Evolutionary conservation across 2,797 vertebrate genomes (phyloP).

Genomic region (Merluccius polli): DNA sequence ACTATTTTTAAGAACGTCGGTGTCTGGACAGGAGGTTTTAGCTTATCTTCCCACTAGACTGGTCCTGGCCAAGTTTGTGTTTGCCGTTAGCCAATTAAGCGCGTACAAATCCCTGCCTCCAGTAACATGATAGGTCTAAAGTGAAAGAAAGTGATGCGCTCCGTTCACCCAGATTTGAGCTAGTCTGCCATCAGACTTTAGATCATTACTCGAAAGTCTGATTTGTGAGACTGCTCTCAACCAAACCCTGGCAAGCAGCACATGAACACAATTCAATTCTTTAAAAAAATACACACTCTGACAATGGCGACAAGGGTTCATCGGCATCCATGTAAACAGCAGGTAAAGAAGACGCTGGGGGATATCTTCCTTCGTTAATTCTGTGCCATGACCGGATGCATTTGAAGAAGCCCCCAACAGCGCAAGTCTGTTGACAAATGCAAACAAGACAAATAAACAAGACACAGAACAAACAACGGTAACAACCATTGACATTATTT

Average conservation of each 20-base stretch:
- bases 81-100: background rate
- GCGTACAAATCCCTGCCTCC: background rate
- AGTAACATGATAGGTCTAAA: background rate
- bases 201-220: too few relatives aligned
- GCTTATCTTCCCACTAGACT: background rate
- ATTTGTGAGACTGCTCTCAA: too few relatives aligned
- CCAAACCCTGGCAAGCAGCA: too few relatives aligned
- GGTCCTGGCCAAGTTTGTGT: background rate
- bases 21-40: background rate
- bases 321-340: conserved; percentile 25
- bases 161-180: background rate
- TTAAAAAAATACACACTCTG: conserved; percentile 51
- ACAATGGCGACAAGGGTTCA: conserved; percentile 32
- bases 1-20: background rate
- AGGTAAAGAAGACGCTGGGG: conserved; percentile 20
- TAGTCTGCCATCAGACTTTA: background rate
- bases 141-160: background rate
- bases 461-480: background rate
- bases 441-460: background rate
- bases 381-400: conserved; percentile 59
- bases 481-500: background rate
- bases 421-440: conserved; percentile 64
- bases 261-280: background rate
- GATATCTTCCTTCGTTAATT: background rate
- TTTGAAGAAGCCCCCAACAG: conserved; percentile 80